phyloP scores from a whole-genome alignment of 2,888 invertebrate genomes.

The Acanthosoma haemorrhoidale region DNA sequence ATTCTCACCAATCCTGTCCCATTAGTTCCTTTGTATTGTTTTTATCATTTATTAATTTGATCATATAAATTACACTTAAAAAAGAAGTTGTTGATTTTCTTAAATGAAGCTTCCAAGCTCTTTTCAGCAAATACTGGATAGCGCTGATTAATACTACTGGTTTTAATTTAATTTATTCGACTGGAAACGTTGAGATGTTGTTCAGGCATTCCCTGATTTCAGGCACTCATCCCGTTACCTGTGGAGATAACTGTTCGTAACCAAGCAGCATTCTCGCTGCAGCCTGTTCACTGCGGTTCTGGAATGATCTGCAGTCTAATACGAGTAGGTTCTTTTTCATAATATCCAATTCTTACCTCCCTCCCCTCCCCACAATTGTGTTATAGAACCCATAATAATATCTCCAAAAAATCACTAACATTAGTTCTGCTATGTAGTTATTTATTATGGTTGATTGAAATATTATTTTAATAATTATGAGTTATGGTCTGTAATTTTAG shows the following conservation, averaged over 20 bases:
- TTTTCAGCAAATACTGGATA: too few relatives aligned
- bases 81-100: too few relatives aligned
- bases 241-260: constrained; percentile 7
- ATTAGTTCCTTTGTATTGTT: too few relatives aligned
- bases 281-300: neutral
- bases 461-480: too few relatives aligned
- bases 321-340: neutral
- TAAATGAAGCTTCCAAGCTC: too few relatives aligned
- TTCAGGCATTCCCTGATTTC: neutral
- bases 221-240: constrained; percentile 12
- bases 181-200: neutral
- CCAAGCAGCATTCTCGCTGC: neutral
- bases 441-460: neutral
- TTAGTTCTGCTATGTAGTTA: neutral
- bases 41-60: too few relatives aligned
- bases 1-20: too few relatives aligned
- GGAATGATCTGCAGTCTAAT: neutral
- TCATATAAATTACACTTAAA: too few relatives aligned
- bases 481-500: too few relatives aligned
- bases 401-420: neutral
- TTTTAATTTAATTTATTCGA: too few relatives aligned
- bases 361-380: too few relatives aligned
- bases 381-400: neutral
- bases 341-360: neutral
- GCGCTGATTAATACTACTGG: too few relatives aligned